Percentiles rank a stretch among this genome's conserved stretches.
These are phyloP conservation scores for Isoperla grammatica DNA, from an alignment of 2,888 invertebrate genomes.

Conservation along the genomic window DNA sequence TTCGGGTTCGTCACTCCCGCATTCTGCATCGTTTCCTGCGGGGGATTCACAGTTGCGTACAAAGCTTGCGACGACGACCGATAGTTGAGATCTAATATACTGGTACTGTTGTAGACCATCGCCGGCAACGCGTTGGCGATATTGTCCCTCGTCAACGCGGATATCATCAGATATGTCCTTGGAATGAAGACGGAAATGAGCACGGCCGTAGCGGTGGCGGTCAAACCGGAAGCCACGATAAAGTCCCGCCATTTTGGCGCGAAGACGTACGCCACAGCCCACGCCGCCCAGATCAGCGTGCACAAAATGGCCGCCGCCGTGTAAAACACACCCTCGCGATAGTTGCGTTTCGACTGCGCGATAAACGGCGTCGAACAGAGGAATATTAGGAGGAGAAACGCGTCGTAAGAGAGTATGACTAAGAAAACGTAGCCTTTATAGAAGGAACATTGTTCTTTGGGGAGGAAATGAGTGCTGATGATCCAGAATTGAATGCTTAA, in stretches of 20 bases:
- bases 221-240: conserved; percentile 54
- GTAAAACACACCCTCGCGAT: conserved; percentile 54
- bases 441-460: conserved; percentile 45
- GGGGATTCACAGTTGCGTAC: conserved; percentile 35
- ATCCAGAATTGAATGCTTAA: conserved; percentile 40
- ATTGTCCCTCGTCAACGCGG: conserved; percentile 56
- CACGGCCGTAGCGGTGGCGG: conserved; percentile 57
- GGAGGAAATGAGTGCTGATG: conserved; percentile 46
- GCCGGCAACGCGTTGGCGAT: conserved; percentile 39
- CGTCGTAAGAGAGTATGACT: conserved; percentile 55
- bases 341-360: conserved; percentile 59
- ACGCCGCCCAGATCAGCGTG: conserved; percentile 54
- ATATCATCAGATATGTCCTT: conserved; percentile 61
- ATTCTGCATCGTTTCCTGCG: conserved; percentile 8
- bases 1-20: conserved; percentile 33
- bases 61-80: conserved; percentile 36
- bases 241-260: conserved; percentile 44
- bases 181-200: conserved; percentile 61
- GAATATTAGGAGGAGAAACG: conserved; percentile 53
- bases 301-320: conserved; percentile 50
- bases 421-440: conserved; percentile 48
- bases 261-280: conserved; percentile 53
- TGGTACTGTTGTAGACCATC: conserved; percentile 21
- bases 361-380: conserved; percentile 56
- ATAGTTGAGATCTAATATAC: conserved; percentile 28